Conservation (phyloP, 1,140 invertebrate genomes). For the Hyphantria cunea region DNA sequence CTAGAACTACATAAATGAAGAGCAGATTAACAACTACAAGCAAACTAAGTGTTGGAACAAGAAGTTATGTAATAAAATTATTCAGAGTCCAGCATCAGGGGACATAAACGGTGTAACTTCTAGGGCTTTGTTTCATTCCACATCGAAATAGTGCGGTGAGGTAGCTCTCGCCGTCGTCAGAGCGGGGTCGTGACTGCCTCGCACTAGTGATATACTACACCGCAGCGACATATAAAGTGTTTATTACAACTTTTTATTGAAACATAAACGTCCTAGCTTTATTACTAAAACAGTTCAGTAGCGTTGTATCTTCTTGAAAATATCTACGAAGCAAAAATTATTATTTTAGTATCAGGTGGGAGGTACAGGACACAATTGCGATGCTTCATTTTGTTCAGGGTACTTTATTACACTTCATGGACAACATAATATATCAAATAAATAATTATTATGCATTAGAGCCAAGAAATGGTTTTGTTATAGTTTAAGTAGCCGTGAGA, state of each 20-base stretch:
- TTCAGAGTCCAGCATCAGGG: slow-evolving; percentile 10
- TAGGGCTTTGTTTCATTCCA: slow-evolving; percentile 18
- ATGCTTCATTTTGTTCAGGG: no score
- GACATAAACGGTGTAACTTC: slow-evolving; percentile 18
- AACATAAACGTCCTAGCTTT: not conserved
- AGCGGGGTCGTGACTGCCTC: slow-evolving; percentile 10
- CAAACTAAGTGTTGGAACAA: slow-evolving; percentile 19
- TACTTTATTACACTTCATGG: no score
- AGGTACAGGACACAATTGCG: no score
- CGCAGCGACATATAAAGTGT: not conserved
- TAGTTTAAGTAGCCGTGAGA: not conserved
- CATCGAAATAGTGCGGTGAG: slow-evolving; percentile 22
- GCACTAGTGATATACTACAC: not conserved
- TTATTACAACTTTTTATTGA: slow-evolving; percentile 14
- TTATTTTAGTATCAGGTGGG: no score
- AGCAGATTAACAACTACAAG: slow-evolving; percentile 21
- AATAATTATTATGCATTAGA: no score
- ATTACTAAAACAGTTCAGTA: not conserved
- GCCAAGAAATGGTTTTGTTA: no score
- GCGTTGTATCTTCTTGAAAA: slow-evolving; percentile 11
- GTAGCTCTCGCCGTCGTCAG: slow-evolving; percentile 2
- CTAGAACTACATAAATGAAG: slow-evolving; percentile 9
- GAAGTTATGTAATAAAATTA: slow-evolving; percentile 29
- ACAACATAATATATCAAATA: no score
- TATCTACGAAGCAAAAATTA: not conserved